Percentiles rank a stretch among this genome's conserved stretches.
Evolutionary conservation across 64 coral and sea anemone species (phyloP).

Genomic region (Stichodactyla mertensii): DNA sequence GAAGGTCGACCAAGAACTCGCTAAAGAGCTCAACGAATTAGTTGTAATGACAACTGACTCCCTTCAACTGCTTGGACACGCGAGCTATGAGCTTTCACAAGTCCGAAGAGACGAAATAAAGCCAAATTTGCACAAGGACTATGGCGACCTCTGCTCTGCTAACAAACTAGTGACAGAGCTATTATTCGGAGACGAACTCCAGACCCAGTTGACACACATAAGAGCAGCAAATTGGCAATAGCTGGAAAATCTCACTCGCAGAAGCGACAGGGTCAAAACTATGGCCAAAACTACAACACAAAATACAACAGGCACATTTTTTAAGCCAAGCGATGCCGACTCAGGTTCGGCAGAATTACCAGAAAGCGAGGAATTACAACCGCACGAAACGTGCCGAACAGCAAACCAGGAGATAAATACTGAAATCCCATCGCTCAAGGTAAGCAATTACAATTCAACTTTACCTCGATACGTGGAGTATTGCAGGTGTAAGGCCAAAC

Average conservation of each 20-base stretch:
- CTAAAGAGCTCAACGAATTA: neutral
- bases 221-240: slow-evolving; percentile 21
- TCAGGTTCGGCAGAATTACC: slow-evolving; percentile 20
- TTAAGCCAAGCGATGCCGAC: neutral
- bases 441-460: neutral
- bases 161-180: slow-evolving; percentile 24
- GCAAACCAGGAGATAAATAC: neutral
- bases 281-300: neutral
- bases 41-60: slow-evolving; percentile 16
- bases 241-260: neutral
- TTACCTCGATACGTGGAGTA: slow-evolving; percentile 14
- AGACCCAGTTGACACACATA: slow-evolving; percentile 30
- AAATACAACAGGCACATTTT: neutral
- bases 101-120: slow-evolving; percentile 20
- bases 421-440: neutral
- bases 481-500: slow-evolving; percentile 8
- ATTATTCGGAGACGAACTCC: slow-evolving; percentile 39
- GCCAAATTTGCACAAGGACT: slow-evolving; percentile 35
- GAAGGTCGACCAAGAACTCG: neutral
- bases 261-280: neutral
- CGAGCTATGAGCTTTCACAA: slow-evolving; percentile 17
- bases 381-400: slow-evolving; percentile 25
- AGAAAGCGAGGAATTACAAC: neutral
- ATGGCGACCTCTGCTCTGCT: slow-evolving; percentile 27
- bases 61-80: neutral